A percentile compares a stretch with the other conserved stretches of the same genome.
Evolutionary conservation across 1,140 invertebrate species (phyloP).

Genomic region (Diabrotica undecimpunctata): DNA sequence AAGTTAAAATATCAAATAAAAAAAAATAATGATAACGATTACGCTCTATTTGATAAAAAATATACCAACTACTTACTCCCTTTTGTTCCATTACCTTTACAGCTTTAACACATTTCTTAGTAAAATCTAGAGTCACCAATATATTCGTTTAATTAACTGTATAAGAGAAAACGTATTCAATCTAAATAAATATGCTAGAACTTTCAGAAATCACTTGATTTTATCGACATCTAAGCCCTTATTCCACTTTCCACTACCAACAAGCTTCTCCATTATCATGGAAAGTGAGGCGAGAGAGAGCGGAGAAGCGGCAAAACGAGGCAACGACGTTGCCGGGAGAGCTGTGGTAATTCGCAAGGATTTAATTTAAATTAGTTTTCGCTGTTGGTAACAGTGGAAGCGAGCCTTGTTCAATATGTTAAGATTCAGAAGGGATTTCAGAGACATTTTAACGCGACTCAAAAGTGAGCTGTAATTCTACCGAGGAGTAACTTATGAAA

Average conservation of each 20-base stretch:
- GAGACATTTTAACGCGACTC: slow-evolving; percentile 6
- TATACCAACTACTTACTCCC: too few relatives aligned
- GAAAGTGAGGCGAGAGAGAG: slow-evolving; percentile 3
- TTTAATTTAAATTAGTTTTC: slow-evolving; percentile 47
- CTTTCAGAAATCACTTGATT: too few relatives aligned
- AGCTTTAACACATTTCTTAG: too few relatives aligned
- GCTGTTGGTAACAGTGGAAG: slow-evolving; percentile 12
- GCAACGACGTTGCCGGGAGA: slow-evolving; percentile 2
- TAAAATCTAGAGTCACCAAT: too few relatives aligned
- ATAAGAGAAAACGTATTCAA: too few relatives aligned
- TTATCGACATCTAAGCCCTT: neutral
- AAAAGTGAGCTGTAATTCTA: slow-evolving; percentile 8
- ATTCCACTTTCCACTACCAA: neutral
- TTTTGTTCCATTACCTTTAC: too few relatives aligned
- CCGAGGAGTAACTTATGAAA: slow-evolving; percentile 3
- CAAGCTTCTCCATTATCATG: neutral
- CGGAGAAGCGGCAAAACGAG: neutral
- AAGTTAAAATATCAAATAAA: too few relatives aligned
- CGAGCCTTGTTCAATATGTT: slow-evolving; percentile 31
- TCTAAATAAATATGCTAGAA: too few relatives aligned
- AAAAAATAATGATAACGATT: too few relatives aligned
- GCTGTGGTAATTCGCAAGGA: slow-evolving; percentile 44
- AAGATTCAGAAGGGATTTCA: slow-evolving; percentile 11
- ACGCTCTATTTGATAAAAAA: too few relatives aligned
- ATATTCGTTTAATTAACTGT: too few relatives aligned